These are phyloP conservation scores for Tridacna crocea DNA, from an alignment of 2,888 invertebrate species.

Conservation along the genomic window DNA sequence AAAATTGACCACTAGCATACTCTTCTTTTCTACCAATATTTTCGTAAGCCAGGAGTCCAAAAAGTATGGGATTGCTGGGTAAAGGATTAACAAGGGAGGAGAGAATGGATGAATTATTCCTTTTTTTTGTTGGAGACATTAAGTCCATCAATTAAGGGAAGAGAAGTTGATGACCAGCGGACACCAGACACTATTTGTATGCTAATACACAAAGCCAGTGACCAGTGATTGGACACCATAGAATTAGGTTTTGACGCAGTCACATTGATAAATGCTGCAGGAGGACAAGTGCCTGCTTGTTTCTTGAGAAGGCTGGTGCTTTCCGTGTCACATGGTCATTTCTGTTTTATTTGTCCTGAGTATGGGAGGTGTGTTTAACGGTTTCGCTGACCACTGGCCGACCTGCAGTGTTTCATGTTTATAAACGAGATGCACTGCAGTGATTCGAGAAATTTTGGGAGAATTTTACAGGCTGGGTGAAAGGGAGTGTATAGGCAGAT, in stretches of 20 bases:
- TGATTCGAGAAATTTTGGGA: conserved; percentile 12
- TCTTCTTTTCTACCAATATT: background rate
- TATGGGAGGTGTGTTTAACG: conserved; percentile 16
- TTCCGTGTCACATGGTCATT: conserved; percentile 19
- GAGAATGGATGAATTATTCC: background rate
- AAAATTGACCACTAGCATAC: background rate
- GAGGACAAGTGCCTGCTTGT: background rate
- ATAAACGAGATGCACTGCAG: conserved; percentile 20
- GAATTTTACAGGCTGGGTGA: background rate
- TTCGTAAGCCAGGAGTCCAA: background rate
- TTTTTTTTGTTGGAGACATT: background rate
- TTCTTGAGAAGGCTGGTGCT: conserved; percentile 1
- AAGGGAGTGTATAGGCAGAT: too few relatives aligned
- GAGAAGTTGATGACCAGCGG: conserved; percentile 14
- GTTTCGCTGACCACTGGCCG: conserved; percentile 12
- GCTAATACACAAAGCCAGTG: conserved; percentile 11
- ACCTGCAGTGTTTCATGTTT: background rate
- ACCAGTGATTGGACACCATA: conserved; percentile 15
- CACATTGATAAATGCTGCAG: background rate
- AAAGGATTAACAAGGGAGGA: conserved; percentile 1
- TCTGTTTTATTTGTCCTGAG: conserved; percentile 3
- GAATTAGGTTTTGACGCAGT: conserved; percentile 9
- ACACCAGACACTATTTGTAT: conserved; percentile 5
- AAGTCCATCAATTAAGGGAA: conserved; percentile 10
- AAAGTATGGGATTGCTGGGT: background rate